Evolutionary conservation across 2,888 invertebrate genomes (phyloP), one percentile per base, ranked within the genome.

Genomic region (Scrobipalpa costella): DNA sequence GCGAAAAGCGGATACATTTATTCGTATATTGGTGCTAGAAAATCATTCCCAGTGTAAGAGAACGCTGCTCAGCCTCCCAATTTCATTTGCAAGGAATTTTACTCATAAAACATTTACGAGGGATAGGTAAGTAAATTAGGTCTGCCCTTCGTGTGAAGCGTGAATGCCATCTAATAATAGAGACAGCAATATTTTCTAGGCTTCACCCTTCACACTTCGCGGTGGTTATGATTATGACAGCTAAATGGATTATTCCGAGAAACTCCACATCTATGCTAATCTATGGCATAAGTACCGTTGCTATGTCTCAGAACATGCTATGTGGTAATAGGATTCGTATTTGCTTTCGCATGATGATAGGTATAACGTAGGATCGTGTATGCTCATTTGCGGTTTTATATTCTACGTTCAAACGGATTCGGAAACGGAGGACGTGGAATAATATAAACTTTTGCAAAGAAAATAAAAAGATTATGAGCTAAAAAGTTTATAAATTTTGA

Each of bases 81-180:
- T 47, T 47, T n/a, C 60, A 44, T 60, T 47, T 60, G 40, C 27
- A 11, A 38, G 17, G 58, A 58, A 58, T 58, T 38, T 17, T 2
- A 7, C 38, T 1, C 19, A 38, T 38, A 58, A 38, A 36, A 58
- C 33, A 17, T 55, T 62, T 55, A 62, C 55, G 47, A 57, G 57
- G 33, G 5, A 44, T n/a, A 15, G n/a, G 44, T 50, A 62, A 57
- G 62, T 62, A 33, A 62, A 62, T 57, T 21, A 57, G 21, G n/a
- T 44, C 44, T 15, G 44, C 44, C 44, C 44, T 44, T 44, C 44
- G 44, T 44, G 44, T 7, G 44, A 15, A 44, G 44, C 44, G 44
- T 44, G 44, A 44, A 44, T 44, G 44, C 44, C 44, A 44, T 44
- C 44, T 44, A 44, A 15, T 44, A 44, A 44, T 44, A 44, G 44